A percentile compares a stretch with the other conserved stretches of the same genome.
phyloP scores from a whole-genome alignment of 2,113 vertebrate species.

The Junco hyemalis region DNA sequence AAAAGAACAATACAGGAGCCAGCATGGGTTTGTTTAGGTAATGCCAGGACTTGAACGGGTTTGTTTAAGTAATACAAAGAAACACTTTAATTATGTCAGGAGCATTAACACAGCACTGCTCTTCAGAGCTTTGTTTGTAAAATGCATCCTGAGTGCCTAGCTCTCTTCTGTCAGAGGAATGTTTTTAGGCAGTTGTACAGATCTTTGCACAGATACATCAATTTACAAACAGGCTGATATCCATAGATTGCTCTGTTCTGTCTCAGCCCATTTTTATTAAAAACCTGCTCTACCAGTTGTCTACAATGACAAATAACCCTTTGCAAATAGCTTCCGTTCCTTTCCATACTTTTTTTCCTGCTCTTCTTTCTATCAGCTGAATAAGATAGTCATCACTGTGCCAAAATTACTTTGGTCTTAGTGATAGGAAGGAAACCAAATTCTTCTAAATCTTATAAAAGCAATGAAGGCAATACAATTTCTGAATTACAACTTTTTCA shows the following conservation, averaged over 20 bases:
- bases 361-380: not conserved
- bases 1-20: not conserved
- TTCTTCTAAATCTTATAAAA: not conserved
- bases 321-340: not conserved
- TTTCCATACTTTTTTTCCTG: not conserved
- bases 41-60: not conserved
- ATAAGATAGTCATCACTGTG: not conserved
- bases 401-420: not conserved
- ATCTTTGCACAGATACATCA: not conserved
- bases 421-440: not conserved
- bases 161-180: not conserved
- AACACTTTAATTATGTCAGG: not conserved
- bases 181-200: not conserved
- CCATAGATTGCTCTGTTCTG: not conserved
- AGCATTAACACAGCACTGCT: not conserved
- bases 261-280: not conserved
- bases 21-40: not conserved
- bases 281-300: not conserved
- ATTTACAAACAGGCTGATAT: not conserved
- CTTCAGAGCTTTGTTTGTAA: not conserved
- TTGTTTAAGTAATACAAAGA: slow-evolving; percentile 4
- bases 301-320: not conserved
- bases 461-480: not conserved
- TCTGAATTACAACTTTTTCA: not conserved
- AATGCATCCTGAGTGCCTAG: not conserved